A percentile compares a stretch with the other conserved stretches of the same genome.
phyloP scores from a whole-genome alignment of 2,797 vertebrate genomes.

The Cossypha polioptera region DNA sequence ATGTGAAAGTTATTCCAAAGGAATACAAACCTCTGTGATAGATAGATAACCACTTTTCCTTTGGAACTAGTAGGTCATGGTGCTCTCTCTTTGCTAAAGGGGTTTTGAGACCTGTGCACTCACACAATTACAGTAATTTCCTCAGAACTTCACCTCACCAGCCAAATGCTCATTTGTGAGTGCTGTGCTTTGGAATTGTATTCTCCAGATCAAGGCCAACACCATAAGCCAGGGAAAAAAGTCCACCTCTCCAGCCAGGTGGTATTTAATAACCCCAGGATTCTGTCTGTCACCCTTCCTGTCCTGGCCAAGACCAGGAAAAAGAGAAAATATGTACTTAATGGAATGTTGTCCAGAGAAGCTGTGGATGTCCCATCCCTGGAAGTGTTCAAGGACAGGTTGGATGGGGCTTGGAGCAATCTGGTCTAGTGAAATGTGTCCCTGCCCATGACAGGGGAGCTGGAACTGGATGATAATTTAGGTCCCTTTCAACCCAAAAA shows the following conservation, averaged over 20 bases:
- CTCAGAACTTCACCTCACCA: background rate
- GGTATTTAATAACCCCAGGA: background rate
- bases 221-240: background rate
- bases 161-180: background rate
- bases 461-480: background rate
- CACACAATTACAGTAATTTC: background rate
- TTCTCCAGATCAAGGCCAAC: background rate
- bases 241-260: background rate
- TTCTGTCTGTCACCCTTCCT: background rate
- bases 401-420: background rate
- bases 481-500: fast-evolving
- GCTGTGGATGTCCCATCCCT: background rate
- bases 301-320: background rate
- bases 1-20: background rate
- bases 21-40: background rate
- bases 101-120: background rate
- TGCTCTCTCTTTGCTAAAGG: background rate
- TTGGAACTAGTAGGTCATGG: background rate
- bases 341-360: background rate
- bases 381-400: background rate
- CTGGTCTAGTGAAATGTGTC: background rate
- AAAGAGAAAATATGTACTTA: background rate
- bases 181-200: background rate
- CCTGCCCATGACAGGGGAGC: fast-evolving
- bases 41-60: background rate